Evolutionary conservation across 1,140 invertebrate species (phyloP).

Genomic region (Tenebrio molitor): DNA sequence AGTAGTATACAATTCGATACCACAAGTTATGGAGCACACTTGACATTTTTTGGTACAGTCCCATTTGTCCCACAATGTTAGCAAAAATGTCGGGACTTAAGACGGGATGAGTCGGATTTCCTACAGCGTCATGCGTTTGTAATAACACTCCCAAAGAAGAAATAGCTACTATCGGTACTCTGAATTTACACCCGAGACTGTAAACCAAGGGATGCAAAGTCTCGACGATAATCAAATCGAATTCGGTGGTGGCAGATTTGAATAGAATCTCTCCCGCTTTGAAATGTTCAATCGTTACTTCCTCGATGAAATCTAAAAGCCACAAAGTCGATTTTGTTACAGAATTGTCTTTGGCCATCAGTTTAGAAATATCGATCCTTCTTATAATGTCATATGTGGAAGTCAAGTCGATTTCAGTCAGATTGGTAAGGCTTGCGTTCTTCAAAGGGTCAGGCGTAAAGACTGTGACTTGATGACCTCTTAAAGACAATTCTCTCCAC

Average conservation of each 20-base stretch:
- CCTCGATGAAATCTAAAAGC: neutral
- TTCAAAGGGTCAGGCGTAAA: constrained; percentile 58
- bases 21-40: constrained; percentile 39
- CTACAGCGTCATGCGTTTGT: constrained; percentile 53
- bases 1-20: constrained; percentile 46
- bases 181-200: constrained; percentile 9
- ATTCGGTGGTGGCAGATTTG: constrained; percentile 48
- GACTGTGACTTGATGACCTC: constrained; percentile 65
- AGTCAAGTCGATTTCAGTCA: constrained; percentile 49
- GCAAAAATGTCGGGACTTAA: constrained; percentile 63
- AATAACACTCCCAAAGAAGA: constrained; percentile 3
- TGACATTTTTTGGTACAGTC: constrained; percentile 61
- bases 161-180: constrained; percentile 30
- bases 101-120: constrained; percentile 64
- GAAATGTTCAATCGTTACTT: constrained; percentile 51
- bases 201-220: constrained; percentile 6
- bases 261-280: constrained; percentile 59
- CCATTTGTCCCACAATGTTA: constrained; percentile 58
- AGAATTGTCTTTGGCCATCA: constrained; percentile 9
- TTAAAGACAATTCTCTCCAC: constrained; percentile 45
- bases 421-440: constrained; percentile 43
- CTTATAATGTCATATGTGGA: constrained; percentile 8
- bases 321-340: neutral
- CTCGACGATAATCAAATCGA: constrained; percentile 56
- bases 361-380: neutral